Evolutionary conservation across 2,888 invertebrate genomes (phyloP), one percentile per base, ranked within the genome.

Genomic region (Rhorus exstirpatorius): DNA sequence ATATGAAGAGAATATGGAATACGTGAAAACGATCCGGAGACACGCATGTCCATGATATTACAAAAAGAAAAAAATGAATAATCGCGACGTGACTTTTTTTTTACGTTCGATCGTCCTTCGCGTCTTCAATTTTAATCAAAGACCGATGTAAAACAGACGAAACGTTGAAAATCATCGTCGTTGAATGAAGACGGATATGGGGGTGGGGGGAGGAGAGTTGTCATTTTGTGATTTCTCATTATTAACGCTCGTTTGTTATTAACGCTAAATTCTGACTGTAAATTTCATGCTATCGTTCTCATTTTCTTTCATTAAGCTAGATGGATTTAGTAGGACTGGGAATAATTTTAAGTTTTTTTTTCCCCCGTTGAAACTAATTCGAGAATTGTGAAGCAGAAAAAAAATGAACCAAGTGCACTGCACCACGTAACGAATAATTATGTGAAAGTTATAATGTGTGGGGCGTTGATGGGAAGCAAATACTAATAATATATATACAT

Each of bases 391-490:
- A 24, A 53, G 4, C 3, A 35, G 24, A 53, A 26, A 70, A 55
- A 17, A 17, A 55, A 19, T n/a, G 6, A 26, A 17, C 17, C 14
- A 17, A 17, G 24, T 26, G 46, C 31, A 26, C 19, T 10, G 12
- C 10, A 49, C 7, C 35, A 41, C 55, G 55, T 51, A 21, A 70
- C 26, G 41, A 35, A 72, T 72, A 21, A 75, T 80, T 46, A 38
- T 65, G 60, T 14, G 79, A 46, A 72, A 41, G 17, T 49, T 70
- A n/a, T 55, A 31, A 49, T n/a, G 53, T 10, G 38, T n/a, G 38
- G 55, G 63, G 58, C 55, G 58, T 65, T 49, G 63, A 65, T 71
- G 75, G 63, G 49, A 71, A 80, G 49, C 46, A 41, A 65, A 80
- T 61, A 65, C 24, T 44, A 24, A n/a, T n/a, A n/a, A n/a, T n/a